These are phyloP conservation scores for Orchestes rusci DNA, from an alignment of 2,888 invertebrate species.

Conservation along the genomic window DNA sequence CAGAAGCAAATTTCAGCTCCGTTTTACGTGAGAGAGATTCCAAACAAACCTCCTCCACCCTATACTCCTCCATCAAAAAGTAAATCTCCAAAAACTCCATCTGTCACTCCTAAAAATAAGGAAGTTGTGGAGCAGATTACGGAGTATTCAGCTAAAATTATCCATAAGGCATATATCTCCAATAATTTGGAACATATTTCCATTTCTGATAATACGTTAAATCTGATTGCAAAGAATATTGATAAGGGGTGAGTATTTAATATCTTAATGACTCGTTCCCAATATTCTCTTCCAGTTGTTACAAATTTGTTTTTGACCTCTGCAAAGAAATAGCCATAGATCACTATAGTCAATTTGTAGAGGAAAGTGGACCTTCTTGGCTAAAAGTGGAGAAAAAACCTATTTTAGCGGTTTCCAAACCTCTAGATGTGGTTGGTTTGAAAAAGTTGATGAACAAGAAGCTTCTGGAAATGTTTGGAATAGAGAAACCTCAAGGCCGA, in stretches of 20 bases:
- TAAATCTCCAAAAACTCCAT: conserved; percentile 33
- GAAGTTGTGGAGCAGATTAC: conserved; percentile 46
- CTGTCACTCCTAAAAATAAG: conserved; percentile 43
- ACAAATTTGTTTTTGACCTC: conserved; percentile 55
- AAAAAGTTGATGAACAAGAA: conserved; percentile 48
- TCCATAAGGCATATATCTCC: conserved; percentile 43
- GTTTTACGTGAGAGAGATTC: conserved; percentile 57
- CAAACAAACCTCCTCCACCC: conserved; percentile 70
- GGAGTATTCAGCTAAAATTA: conserved; percentile 43
- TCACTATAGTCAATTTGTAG: conserved; percentile 44
- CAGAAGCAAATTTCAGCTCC: conserved; percentile 49
- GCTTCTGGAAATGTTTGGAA: conserved; percentile 49
- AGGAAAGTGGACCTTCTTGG: conserved; percentile 48
- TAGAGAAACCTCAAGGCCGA: conserved; percentile 46
- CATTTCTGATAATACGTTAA: conserved; percentile 37
- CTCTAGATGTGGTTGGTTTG: conserved; percentile 45
- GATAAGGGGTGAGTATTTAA: conserved; percentile 37
- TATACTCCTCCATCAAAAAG: conserved; percentile 55
- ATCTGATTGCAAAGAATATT: conserved; percentile 34
- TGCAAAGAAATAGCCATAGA: conserved; percentile 53
- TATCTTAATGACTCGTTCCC: too few relatives aligned
- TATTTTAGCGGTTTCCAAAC: conserved; percentile 42
- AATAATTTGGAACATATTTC: conserved; percentile 34
- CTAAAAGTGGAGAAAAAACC: conserved; percentile 41
- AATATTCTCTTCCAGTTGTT: conserved; percentile 41